phyloP scores from a whole-genome alignment of 92 coral and sea anemone genomes.

The Actinostola sp. region DNA sequence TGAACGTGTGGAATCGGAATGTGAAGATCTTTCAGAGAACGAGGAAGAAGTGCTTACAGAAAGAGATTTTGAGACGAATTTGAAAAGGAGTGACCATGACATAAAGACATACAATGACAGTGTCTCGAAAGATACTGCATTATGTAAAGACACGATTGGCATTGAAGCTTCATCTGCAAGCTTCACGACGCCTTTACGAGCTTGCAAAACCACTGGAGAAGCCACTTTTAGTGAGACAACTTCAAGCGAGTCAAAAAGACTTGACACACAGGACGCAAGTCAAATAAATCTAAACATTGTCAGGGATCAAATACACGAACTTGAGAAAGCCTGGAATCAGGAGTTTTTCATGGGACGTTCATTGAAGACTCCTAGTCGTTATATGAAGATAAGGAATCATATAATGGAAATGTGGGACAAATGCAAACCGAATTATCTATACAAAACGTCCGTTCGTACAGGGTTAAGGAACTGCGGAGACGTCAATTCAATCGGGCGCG shows the following conservation, averaged over 20 bases:
- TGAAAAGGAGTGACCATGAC: neutral
- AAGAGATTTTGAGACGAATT: neutral
- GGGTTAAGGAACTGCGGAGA: slow-evolving; percentile 85
- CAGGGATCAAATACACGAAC: slow-evolving; percentile 58
- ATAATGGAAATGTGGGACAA: slow-evolving; percentile 87
- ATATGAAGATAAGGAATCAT: slow-evolving; percentile 81
- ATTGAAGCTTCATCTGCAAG: neutral
- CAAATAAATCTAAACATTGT: slow-evolving; percentile 29
- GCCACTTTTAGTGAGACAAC: slow-evolving; percentile 1
- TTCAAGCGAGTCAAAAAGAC: neutral
- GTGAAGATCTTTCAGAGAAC: neutral
- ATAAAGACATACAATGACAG: neutral
- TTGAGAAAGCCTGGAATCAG: slow-evolving; percentile 53
- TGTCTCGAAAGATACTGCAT: too few species aligned
- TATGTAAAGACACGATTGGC: too few species aligned
- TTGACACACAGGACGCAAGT: slow-evolving; percentile 3
- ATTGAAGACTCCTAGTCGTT: slow-evolving; percentile 78
- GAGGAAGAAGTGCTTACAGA: neutral
- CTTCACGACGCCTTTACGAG: neutral
- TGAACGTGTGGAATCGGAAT: neutral
- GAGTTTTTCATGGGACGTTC: slow-evolving; percentile 90
- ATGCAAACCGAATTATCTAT: slow-evolving; percentile 71
- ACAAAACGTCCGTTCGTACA: slow-evolving; percentile 76
- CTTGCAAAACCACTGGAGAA: slow-evolving; percentile 16
- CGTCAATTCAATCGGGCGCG: slow-evolving; percentile 88